These are phyloP conservation scores for Eristalis tenax DNA, from an alignment of 2,888 invertebrate genomes.

Conservation along the genomic window DNA sequence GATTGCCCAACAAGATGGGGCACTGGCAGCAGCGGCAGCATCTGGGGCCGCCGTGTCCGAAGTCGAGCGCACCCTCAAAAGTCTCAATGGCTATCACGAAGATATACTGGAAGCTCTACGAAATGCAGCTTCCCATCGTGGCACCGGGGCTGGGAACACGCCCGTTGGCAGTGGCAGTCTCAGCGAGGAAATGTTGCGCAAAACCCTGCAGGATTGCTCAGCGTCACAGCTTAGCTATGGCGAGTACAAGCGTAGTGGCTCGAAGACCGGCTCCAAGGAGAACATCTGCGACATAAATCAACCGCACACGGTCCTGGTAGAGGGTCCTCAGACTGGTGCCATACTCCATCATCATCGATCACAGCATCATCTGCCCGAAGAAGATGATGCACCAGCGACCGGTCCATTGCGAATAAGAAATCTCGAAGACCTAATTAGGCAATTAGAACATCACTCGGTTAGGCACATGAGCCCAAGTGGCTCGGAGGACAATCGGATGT, in stretches of 20 bases:
- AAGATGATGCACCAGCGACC: conserved; percentile 89
- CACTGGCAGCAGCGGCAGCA: conserved; percentile 84
- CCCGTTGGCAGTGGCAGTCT: conserved; percentile 86
- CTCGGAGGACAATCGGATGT: conserved; percentile 91
- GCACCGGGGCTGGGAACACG: conserved; percentile 84
- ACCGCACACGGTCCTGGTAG: conserved; percentile 83
- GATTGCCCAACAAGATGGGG: conserved; percentile 87
- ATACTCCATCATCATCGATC: conserved; percentile 81
- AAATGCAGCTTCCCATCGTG: conserved; percentile 89
- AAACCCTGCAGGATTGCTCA: conserved; percentile 85
- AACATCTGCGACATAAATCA: conserved; percentile 88
- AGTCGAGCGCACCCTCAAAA: conserved; percentile 93
- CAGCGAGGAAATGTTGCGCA: conserved; percentile 86
- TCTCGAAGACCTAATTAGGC: conserved; percentile 94
- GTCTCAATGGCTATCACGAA: conserved; percentile 95
- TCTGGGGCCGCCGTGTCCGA: conserved; percentile 86
- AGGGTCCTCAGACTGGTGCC: conserved; percentile 78
- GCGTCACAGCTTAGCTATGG: conserved; percentile 82
- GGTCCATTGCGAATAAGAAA: conserved; percentile 95
- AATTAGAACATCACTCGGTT: conserved; percentile 92
- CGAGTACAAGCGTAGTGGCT: conserved; percentile 84
- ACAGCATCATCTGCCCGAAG: conserved; percentile 81
- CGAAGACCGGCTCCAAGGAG: conserved; percentile 85
- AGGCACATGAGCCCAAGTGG: conserved; percentile 95
- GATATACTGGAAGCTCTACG: conserved; percentile 94